phyloP scores from a whole-genome alignment of 2,113 vertebrate species.

The Bombycilla garrulus region DNA sequence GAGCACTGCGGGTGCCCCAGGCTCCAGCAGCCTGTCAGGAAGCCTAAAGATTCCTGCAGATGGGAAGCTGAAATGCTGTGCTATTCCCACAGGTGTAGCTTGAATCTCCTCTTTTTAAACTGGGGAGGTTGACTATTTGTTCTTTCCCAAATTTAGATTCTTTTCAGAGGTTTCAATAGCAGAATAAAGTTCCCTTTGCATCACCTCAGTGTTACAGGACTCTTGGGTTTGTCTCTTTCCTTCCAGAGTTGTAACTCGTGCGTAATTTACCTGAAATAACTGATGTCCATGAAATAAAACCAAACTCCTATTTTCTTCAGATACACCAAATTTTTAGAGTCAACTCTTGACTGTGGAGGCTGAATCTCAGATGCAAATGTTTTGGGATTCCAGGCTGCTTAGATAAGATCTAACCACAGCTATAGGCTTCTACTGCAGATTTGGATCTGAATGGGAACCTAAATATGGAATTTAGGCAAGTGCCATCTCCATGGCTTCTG shows the following conservation, averaged over 20 bases:
- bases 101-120: neutral
- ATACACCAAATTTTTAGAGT: neutral
- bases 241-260: neutral
- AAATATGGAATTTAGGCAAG: neutral
- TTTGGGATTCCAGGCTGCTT: neutral
- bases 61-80: neutral
- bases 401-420: neutral
- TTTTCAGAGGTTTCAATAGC: neutral
- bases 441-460: neutral
- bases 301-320: neutral
- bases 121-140: neutral
- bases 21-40: neutral
- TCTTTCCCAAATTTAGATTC: neutral
- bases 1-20: neutral
- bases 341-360: neutral
- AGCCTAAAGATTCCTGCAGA: neutral
- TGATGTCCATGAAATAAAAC: neutral
- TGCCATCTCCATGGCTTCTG: neutral
- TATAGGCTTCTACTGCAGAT: neutral
- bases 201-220: neutral
- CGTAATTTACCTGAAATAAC: neutral
- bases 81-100: neutral
- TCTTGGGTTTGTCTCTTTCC: neutral
- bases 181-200: neutral
- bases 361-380: neutral